Evolutionary conservation across 2,113 vertebrate genomes (phyloP), one percentile per base, ranked within the genome.

Genomic region (Eublepharis macularius): DNA sequence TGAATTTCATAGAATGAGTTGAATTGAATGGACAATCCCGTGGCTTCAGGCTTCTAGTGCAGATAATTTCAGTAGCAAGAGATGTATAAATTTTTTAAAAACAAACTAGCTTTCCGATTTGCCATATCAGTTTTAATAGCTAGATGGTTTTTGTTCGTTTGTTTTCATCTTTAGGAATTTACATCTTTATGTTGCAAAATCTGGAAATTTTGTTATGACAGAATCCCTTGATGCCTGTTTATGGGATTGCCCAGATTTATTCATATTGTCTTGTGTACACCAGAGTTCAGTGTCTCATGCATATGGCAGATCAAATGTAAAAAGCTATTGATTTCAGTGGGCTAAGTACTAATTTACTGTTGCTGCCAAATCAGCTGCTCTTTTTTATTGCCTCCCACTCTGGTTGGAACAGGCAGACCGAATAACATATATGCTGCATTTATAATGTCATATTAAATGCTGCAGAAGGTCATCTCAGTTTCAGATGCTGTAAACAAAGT

Each of bases 281-380:
- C 0, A 8, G 1, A 66, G 12, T 65, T 85, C 43, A 75, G 16
- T 85, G 72, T 69, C 39, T 34, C 66, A 87, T 54, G 36, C 73
- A 68, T 89, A 69, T n/a, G 73, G 47, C 66, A 90, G 88, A 91
- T 90, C 83, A 87, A 83, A 90, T 49, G 75, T 26, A 84, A 87
- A 92, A 57, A 82, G 16, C 76, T 81, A 60, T 80, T 86, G 89
- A 88, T 21, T 1, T 60, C 83, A 91, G 80, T 74, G 68, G 69
- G 85, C 84, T 92, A 91, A 92, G 70, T 65, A 49, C 83, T 85
- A 84, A 73, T 43, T 51, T 60, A 90, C 63, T 0, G 1, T 80
- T 91, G 73, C 86, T 91, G 82, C 73, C 69, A 86, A 93, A 88
- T 88, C 86, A 88, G 79, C 51, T 89, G 80, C 69, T 90, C 84